These are phyloP conservation scores for Alviniconcha strummeri DNA, from an alignment of 2,888 invertebrate species.

Conservation along the genomic window DNA sequence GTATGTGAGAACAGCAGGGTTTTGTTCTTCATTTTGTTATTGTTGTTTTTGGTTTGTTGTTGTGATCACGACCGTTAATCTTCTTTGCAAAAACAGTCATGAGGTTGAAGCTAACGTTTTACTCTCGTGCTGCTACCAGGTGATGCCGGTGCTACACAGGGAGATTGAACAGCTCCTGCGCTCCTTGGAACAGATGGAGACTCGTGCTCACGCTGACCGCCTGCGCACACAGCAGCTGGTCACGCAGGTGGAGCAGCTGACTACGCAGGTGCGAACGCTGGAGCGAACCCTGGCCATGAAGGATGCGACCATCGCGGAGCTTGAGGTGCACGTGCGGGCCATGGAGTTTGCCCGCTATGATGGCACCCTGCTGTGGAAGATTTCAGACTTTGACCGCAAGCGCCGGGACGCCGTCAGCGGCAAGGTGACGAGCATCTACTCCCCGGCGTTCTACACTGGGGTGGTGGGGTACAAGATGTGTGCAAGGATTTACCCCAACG, in stretches of 20 bases:
- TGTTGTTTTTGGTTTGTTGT: too few species aligned
- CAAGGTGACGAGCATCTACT: slow-evolving; percentile 66
- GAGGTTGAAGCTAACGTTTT: too few species aligned
- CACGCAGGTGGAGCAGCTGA: slow-evolving; percentile 29
- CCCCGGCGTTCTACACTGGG: slow-evolving; percentile 70
- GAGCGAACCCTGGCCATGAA: slow-evolving; percentile 36
- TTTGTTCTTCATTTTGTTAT: too few species aligned
- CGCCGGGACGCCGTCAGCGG: slow-evolving; percentile 64
- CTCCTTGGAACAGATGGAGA: slow-evolving; percentile 51
- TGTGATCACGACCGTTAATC: too few species aligned
- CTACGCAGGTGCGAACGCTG: slow-evolving; percentile 22
- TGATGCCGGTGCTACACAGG: slow-evolving; percentile 54
- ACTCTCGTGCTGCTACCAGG: neutral
- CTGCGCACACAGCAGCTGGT: slow-evolving; percentile 26
- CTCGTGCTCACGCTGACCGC: slow-evolving; percentile 35
- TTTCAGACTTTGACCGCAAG: slow-evolving; percentile 57
- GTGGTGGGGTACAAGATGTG: slow-evolving; percentile 71
- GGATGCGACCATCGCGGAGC: slow-evolving; percentile 51
- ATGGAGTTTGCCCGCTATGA: slow-evolving; percentile 65
- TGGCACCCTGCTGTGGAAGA: slow-evolving; percentile 70
- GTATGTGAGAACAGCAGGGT: too few species aligned
- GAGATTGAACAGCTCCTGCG: slow-evolving; percentile 58
- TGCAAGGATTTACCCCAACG: slow-evolving; percentile 69
- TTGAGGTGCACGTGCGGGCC: slow-evolving; percentile 57
- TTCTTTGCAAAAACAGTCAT: too few species aligned